Base-by-base conservation (phyloP, 1,140 invertebrate species). In the Heliconius melpomene region DNA sequence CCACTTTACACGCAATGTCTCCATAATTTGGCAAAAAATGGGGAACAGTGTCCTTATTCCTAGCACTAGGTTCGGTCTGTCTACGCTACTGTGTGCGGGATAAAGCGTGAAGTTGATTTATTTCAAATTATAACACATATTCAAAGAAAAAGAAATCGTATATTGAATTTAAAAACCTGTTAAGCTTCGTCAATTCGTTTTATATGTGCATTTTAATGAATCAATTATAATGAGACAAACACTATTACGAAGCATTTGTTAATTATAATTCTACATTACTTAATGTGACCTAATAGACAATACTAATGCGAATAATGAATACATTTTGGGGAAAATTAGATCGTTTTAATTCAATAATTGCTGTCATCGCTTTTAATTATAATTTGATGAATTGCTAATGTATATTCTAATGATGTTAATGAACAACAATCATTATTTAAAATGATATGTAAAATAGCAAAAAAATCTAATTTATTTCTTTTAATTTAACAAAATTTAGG, bases 211-310 rank as follows among this genome's bases (percentile, higher is more conserved):
- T 66, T 29, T 23, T 60, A 26, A 60, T 23, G n/a, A 60, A 60
- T 60, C 40, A 9, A 60, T 60, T 60, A 60, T 23, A 60, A 60
- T 60, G 54, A 60, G 54, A 60, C n/a, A 60, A 60, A 60, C n/a
- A 66, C 26, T 26, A 66, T 29, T 66, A 66, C 23, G 60, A 66
- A 2, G 60, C 60, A 66, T 29, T 66, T 29, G 60, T 26, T 66
- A 66, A 66, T 66, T 29, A 66, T 66, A 66, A 66, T 66, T 66
- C 13, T 6, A 29, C 60, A 66, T 66, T 66, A 26, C 60, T 66
- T 66, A 66, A 66, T 66, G 60, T 29, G 60, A 66, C 60, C 60
- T 66, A 66, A 66, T 66, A 66, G 60, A 66, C 60, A 29, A 66
- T 66, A 66, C 23, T 66, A 66, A 66, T 66, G 60, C 26, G 23